A percentile compares a stretch with the other conserved stretches of the same genome.
phyloP scores from a whole-genome alignment of 2,888 invertebrate genomes.

The Ornithoptera priamus region DNA sequence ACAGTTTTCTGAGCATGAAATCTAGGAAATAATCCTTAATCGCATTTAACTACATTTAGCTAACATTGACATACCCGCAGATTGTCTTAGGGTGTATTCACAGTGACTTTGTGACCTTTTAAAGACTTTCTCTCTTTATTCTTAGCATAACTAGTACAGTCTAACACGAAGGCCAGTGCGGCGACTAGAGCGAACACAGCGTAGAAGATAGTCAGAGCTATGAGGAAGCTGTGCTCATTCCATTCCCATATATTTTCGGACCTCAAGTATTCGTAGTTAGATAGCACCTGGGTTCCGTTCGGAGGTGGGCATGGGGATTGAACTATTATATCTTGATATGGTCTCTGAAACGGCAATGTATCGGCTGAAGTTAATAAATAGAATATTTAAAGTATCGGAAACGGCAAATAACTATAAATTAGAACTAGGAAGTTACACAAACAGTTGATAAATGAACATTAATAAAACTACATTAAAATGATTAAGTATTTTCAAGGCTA shows the following conservation, averaged over 20 bases:
- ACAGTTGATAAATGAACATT: too few relatives aligned
- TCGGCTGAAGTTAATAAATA: neutral
- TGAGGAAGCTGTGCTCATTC: constrained; percentile 77
- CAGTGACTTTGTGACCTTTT: constrained; percentile 78
- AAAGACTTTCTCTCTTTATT: constrained; percentile 72
- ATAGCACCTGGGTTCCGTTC: constrained; percentile 86
- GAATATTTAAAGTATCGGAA: neutral
- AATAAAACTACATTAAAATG: neutral
- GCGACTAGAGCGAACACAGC: constrained; percentile 80
- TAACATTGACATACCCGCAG: neutral
- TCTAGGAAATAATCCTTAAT: neutral
- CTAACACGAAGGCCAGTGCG: constrained; percentile 81
- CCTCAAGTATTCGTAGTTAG: constrained; percentile 66
- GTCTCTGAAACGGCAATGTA: constrained; percentile 80
- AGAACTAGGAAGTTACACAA: neutral
- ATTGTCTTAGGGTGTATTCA: constrained; percentile 78
- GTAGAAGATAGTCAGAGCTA: constrained; percentile 82
- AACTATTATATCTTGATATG: constrained; percentile 92
- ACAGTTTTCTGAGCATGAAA: neutral
- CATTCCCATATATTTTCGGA: constrained; percentile 71
- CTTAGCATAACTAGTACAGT: constrained; percentile 77
- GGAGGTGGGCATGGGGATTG: constrained; percentile 90
- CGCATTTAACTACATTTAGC: neutral
- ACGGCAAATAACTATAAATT: neutral
- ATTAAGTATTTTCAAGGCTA: neutral